phyloP scores from a whole-genome alignment of 2,797 vertebrate species.

The Cossypha heuglini region DNA sequence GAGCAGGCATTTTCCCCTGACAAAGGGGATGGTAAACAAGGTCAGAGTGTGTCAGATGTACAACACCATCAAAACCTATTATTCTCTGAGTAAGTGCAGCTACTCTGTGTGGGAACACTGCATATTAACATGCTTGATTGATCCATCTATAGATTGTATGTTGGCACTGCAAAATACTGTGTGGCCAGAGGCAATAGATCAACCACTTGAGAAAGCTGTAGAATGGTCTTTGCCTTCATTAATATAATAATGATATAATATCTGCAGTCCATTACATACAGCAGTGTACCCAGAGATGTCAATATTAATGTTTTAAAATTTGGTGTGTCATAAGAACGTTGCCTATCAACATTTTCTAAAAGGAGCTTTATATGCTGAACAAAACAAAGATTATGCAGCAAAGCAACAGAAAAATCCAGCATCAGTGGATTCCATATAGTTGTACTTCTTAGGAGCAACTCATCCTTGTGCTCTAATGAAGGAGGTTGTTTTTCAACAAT shows the following conservation, averaged over 20 bases:
- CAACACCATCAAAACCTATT: background rate
- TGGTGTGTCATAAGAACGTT: background rate
- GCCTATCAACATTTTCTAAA: background rate
- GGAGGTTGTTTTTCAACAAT: background rate
- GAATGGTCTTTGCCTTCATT: background rate
- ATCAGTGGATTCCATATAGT: background rate
- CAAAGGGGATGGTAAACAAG: background rate
- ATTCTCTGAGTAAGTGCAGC: background rate
- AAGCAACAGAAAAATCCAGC: background rate
- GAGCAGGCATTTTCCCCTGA: background rate
- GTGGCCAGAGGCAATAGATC: background rate
- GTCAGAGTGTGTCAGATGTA: background rate
- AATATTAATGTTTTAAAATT: background rate
- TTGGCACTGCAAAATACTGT: background rate
- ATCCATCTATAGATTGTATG: background rate
- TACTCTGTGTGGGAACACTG: background rate
- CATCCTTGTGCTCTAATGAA: background rate
- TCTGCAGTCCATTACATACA: background rate
- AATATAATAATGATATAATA: background rate
- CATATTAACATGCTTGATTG: background rate
- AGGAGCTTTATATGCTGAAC: background rate
- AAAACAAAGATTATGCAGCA: background rate
- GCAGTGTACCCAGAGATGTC: background rate
- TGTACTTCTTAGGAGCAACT: background rate
- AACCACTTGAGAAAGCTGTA: background rate